phyloP scores from a whole-genome alignment of 1,140 invertebrate genomes.

The Cheumatopsyche charites region DNA sequence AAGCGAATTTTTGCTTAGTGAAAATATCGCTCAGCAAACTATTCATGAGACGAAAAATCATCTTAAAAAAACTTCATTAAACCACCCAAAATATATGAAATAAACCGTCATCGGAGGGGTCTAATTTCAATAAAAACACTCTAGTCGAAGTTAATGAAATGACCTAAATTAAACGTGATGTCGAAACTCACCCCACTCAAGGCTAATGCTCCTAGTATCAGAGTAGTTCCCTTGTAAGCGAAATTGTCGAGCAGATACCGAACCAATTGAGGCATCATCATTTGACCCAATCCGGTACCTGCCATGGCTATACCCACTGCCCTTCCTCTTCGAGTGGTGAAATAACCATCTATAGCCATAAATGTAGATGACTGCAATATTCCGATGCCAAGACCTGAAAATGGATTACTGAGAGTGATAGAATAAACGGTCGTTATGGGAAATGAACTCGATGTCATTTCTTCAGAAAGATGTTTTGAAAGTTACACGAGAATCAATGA shows the following conservation, averaged over 20 bases:
- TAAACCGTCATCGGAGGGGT: too few species aligned
- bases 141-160: too few species aligned
- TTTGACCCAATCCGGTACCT: constrained; percentile 74
- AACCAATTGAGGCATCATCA: constrained; percentile 74
- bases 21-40: too few species aligned
- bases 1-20: background rate
- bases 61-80: too few species aligned
- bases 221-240: constrained; percentile 63
- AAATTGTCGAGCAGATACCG: constrained; percentile 64
- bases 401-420: constrained; percentile 10
- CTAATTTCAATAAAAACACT: too few species aligned
- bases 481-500: too few species aligned
- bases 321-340: constrained; percentile 67
- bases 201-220: constrained; percentile 67
- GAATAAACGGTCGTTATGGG: too few species aligned
- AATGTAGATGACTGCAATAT: constrained; percentile 72
- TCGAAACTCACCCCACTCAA: constrained; percentile 64
- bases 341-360: constrained; percentile 75
- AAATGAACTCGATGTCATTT: background rate
- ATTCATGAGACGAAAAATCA: too few species aligned
- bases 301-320: constrained; percentile 75
- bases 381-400: constrained; percentile 69
- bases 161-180: too few species aligned
- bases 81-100: too few species aligned
- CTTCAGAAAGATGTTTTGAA: too few species aligned